These are phyloP conservation scores for Heliconius hewitsoni DNA, from an alignment of 1,140 invertebrate genomes.

Conservation along the genomic window DNA sequence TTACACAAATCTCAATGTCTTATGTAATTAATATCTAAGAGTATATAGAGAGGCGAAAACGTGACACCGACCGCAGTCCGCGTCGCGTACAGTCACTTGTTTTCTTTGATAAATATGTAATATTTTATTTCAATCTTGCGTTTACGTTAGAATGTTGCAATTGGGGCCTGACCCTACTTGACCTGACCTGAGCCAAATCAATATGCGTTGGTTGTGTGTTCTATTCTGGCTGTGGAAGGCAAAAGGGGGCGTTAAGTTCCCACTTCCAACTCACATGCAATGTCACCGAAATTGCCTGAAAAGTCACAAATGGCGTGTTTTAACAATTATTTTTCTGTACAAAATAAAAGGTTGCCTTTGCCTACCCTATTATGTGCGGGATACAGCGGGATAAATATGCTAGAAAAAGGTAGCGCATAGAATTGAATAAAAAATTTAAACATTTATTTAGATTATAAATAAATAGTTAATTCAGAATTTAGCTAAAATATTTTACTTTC, in stretches of 20 bases:
- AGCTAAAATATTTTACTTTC: background rate
- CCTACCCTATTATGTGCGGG: no score
- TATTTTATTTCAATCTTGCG: background rate
- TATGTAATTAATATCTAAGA: constrained; percentile 22
- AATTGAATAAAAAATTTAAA: no score
- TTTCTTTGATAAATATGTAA: background rate
- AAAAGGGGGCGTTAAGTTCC: no score
- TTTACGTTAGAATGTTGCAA: background rate
- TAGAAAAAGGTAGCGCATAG: no score
- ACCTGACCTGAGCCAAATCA: background rate
- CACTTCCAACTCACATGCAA: no score
- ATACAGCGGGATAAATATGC: no score
- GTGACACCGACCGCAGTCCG: background rate
- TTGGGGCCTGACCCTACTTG: background rate
- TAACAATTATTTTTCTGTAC: no score
- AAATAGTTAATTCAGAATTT: background rate
- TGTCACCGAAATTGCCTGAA: no score
- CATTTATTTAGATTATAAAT: no score
- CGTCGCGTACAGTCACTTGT: background rate
- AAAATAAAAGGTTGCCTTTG: no score
- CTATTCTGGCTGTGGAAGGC: background rate
- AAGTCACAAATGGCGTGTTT: no score
- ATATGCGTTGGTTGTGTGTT: background rate
- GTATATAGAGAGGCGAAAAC: background rate
- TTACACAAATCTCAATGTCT: constrained; percentile 11